Evolutionary conservation across 2,797 vertebrate species (phyloP), one percentile per base, ranked within the genome.

Genomic region (Galago senegalensis): DNA sequence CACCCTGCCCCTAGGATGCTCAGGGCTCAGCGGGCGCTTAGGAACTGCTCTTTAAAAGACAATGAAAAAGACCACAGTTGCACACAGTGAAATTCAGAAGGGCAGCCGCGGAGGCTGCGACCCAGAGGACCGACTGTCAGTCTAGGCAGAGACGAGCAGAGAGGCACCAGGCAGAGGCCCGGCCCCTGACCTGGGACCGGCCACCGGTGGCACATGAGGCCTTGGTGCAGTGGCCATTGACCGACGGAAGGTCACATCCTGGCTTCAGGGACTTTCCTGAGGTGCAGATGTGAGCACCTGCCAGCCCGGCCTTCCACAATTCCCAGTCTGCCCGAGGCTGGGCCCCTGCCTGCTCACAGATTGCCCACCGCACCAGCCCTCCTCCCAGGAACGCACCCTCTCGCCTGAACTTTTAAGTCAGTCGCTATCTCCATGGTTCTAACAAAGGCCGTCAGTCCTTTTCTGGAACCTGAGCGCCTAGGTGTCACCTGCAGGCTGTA

Each of bases 101-200:
- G 14, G 18, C 7, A 37, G 23, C 93, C 5, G 16, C 21, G 23
- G 40, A 34, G 7, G 31, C 20, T 31, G n/a, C 1, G 7, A 14
- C 16, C 9, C 10, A 75, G 31, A 46, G 0, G 27, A 37, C 20
- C 4, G 16, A 12, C 14, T 11, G 49, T 12, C 37, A n/a, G 17
- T 53, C 49, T 60, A 53, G 23, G 29, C 31, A 2, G 23, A 23
- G 29, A n/a, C 53, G 37, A n/a, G 10, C 56, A 1, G 16, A 60
- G 31, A 37, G 31, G 6, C 4, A 2, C 25, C 31, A 2, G n/a
- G 1, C 0, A 0, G n/a, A 9, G n/a, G 95, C 96, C 95, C 91
- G 96, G 97, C 97, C 95, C 98, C 96, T 97, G 79, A 95, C 94
- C 97, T 95, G 95, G 91, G 60, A 75, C 67, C 53, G n/a, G n/a